Conservation (phyloP, 2,888 invertebrate species). For the Nysson spinosus region DNA sequence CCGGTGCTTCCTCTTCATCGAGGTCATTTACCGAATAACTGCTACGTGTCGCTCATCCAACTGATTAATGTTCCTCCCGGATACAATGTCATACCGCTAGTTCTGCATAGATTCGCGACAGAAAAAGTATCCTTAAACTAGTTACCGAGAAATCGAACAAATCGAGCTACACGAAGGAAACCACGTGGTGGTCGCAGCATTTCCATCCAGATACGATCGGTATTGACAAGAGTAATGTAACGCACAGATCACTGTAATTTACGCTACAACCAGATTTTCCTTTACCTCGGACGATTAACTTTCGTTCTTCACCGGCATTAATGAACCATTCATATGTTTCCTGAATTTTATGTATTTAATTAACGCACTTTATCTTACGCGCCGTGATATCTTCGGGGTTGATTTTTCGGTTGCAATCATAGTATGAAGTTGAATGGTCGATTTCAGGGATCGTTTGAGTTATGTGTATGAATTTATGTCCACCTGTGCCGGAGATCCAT, state of each 20-base stretch:
- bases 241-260: too few relatives aligned
- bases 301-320: too few relatives aligned
- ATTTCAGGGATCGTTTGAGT: slow-evolving; percentile 50
- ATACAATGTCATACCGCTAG: slow-evolving; percentile 35
- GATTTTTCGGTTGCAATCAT: slow-evolving; percentile 14
- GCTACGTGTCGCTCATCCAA: slow-evolving; percentile 32
- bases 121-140: slow-evolving; percentile 5
- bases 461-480: slow-evolving; percentile 60
- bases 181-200: neutral
- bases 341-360: too few relatives aligned
- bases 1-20: slow-evolving; percentile 14
- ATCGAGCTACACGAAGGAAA: neutral
- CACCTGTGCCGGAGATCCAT: slow-evolving; percentile 47
- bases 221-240: too few relatives aligned
- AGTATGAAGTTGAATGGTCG: slow-evolving; percentile 41
- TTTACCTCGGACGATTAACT: too few relatives aligned
- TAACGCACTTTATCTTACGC: too few relatives aligned
- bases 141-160: neutral
- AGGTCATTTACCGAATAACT: slow-evolving; percentile 44
- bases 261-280: too few relatives aligned
- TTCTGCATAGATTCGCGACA: slow-evolving; percentile 14
- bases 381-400: too few relatives aligned
- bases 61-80: slow-evolving; percentile 38
- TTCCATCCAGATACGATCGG: too few relatives aligned
- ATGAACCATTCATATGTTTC: too few relatives aligned